phyloP scores from a whole-genome alignment of 1,140 invertebrate genomes.

The Leucophenga varia region DNA sequence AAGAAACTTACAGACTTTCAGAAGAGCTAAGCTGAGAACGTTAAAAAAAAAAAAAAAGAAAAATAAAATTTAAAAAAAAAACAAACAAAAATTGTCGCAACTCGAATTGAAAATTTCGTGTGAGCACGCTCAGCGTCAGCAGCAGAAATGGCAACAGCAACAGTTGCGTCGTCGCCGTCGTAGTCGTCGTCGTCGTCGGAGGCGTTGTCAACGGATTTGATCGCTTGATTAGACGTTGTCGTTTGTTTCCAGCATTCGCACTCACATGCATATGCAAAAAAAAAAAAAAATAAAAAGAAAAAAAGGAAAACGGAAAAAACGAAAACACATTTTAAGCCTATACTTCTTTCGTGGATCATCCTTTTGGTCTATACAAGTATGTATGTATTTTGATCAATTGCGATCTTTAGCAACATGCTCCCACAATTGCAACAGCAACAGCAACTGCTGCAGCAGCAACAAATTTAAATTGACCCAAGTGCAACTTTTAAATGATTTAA shows the following conservation, averaged over 20 bases:
- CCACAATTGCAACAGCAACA: neutral
- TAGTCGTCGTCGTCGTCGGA: neutral
- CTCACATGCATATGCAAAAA: neutral
- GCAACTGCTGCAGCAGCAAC: neutral
- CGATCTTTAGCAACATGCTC: neutral
- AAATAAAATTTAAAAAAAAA: too few relatives aligned
- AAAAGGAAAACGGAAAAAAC: too few relatives aligned
- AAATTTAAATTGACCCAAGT: neutral
- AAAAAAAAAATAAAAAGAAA: too few relatives aligned
- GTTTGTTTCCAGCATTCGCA: neutral
- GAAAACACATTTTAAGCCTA: too few relatives aligned
- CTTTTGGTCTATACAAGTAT: too few relatives aligned
- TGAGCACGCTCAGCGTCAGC: slow-evolving; percentile 6
- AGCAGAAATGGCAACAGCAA: too few relatives aligned
- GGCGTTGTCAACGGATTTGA: neutral
- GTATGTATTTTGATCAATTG: slow-evolving; percentile 5
- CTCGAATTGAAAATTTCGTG: slow-evolving; percentile 7
- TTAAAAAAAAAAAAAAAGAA: too few relatives aligned
- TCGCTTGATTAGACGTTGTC: neutral
- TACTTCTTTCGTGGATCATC: too few relatives aligned
- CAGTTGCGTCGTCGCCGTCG: neutral
- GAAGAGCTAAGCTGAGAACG: too few relatives aligned
- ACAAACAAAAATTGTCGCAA: too few relatives aligned
- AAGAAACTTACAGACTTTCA: too few relatives aligned
- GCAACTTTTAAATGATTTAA: too few relatives aligned